phyloP scores from a whole-genome alignment of 2,113 vertebrate species.

The Sakesphorus luctuosus region DNA sequence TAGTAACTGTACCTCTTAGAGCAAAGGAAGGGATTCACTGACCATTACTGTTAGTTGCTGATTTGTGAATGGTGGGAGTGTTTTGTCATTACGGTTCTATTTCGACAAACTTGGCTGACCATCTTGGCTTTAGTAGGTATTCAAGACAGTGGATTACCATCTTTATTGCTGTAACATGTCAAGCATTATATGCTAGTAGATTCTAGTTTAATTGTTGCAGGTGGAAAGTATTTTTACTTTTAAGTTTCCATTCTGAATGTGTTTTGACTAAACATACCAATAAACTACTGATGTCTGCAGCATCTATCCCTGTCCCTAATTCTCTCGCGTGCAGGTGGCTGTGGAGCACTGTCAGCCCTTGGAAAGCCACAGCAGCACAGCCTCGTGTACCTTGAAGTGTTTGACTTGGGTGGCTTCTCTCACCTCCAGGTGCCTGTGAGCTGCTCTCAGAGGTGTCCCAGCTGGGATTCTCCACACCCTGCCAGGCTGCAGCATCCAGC shows the following conservation, averaged over 20 bases:
- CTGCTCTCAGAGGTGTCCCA: no score
- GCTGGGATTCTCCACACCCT: neutral
- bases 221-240: conserved; percentile 83
- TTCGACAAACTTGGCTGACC: conserved; percentile 78
- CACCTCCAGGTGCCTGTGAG: rapidly evolving
- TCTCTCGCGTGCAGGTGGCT: conserved; percentile 58
- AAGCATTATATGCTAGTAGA: conserved; percentile 88
- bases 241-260: conserved; percentile 92
- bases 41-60: conserved; percentile 78
- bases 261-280: conserved; percentile 96
- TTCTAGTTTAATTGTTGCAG: conserved; percentile 87
- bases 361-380: neutral
- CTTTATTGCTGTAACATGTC: conserved; percentile 87
- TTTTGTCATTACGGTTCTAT: conserved; percentile 80
- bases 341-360: neutral
- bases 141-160: conserved; percentile 85
- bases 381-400: rapidly evolving
- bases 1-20: conserved; percentile 72
- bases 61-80: conserved; percentile 78
- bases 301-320: conserved; percentile 81
- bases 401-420: neutral
- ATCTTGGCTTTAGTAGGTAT: conserved; percentile 84
- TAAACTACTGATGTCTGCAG: conserved; percentile 99
- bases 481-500: rapidly evolving
- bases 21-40: conserved; percentile 75